Evolutionary conservation across 2,797 vertebrate genomes (phyloP).

Genomic region (Parambassis ranga): DNA sequence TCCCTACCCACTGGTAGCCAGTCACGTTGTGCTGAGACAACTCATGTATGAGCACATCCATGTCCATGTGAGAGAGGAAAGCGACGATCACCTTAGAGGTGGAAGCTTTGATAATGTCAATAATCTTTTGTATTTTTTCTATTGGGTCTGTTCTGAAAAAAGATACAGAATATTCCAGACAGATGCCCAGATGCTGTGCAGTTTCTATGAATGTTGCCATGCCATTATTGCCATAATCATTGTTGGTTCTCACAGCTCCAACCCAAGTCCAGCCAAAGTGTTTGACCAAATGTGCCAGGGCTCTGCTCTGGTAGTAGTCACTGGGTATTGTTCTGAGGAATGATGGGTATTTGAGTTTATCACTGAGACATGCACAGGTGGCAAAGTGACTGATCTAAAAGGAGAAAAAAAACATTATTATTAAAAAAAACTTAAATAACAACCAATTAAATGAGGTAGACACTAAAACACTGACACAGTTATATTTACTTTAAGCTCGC

Average conservation of each 20-base stretch:
- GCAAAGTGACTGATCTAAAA: conserved; percentile 74
- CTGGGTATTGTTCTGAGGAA: conserved; percentile 79
- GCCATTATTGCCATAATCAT: conserved; percentile 70
- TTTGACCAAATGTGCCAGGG: conserved; percentile 73
- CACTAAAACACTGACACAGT: no score
- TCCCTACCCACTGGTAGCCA: conserved; percentile 76
- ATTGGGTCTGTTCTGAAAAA: conserved; percentile 63
- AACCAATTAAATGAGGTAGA: no score
- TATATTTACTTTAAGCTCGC: no score
- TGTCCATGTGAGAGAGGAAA: conserved; percentile 57
- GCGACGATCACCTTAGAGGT: conserved; percentile 61
- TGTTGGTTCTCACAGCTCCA: conserved; percentile 68
- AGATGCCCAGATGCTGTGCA: conserved; percentile 62
- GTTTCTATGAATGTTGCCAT: conserved; percentile 59
- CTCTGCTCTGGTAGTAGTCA: conserved; percentile 76
- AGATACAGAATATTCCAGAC: conserved; percentile 66
- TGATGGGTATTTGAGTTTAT: conserved; percentile 72
- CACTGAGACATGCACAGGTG: conserved; percentile 76
- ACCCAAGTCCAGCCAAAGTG: conserved; percentile 79
- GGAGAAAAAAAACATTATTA: background rate
- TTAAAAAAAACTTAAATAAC: no score
- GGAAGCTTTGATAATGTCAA: conserved; percentile 55
- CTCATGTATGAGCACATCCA: conserved; percentile 42
- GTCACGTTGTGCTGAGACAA: conserved; percentile 60
- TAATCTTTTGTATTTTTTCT: conserved; percentile 49